These are phyloP conservation scores for Microplitis deprimator DNA, from an alignment of 2,888 invertebrate species.

Conservation along the genomic window DNA sequence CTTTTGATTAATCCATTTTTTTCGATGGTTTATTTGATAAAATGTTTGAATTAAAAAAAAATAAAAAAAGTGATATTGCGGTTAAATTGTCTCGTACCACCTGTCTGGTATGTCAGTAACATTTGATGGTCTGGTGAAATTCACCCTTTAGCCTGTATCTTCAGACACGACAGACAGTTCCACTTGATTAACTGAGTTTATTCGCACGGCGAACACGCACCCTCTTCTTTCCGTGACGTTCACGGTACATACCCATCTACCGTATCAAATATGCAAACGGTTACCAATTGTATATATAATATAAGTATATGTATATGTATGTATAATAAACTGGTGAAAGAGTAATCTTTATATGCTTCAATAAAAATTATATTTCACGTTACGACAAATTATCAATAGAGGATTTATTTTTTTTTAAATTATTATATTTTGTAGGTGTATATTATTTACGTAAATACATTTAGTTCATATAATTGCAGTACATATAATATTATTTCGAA, in stretches of 20 bases:
- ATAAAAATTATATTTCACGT: background rate
- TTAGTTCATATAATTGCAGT: background rate
- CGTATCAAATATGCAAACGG: conserved; percentile 25
- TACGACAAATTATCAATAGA: background rate
- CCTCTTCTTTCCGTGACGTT: conserved; percentile 26
- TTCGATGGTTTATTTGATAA: background rate
- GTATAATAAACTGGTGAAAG: background rate
- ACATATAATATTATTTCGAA: too few species aligned
- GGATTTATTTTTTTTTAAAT: background rate
- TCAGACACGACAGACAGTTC: conserved; percentile 61
- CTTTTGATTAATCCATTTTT: background rate
- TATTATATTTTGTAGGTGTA: too few species aligned
- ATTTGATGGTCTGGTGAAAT: conserved; percentile 33
- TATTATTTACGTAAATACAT: too few species aligned
- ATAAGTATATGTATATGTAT: background rate
- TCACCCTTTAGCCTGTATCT: conserved; percentile 52
- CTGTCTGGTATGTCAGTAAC: conserved; percentile 39
- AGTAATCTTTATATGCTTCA: background rate
- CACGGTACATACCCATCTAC: conserved; percentile 33
- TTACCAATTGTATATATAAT: background rate
- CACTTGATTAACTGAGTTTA: conserved; percentile 67
- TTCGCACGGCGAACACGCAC: conserved; percentile 58
- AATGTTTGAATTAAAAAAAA: conserved; percentile 18
- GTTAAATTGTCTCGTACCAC: conserved; percentile 43
- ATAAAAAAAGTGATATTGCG: conserved; percentile 22